Conservation (phyloP, 2,113 vertebrate species). For the Lagopus muta region DNA sequence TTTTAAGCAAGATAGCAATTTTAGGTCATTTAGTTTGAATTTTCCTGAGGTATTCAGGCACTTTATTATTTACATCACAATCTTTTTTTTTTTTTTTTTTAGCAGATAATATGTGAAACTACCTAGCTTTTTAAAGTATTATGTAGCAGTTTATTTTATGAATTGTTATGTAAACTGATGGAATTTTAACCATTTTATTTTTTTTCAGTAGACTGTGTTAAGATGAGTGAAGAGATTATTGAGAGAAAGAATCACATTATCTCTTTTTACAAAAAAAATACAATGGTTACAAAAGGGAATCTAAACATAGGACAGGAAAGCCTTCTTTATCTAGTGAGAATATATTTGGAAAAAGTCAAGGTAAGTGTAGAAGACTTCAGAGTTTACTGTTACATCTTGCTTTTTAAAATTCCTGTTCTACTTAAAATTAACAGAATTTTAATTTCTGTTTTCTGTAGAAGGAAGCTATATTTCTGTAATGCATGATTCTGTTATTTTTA, state of each 20-base stretch:
- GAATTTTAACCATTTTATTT: neutral
- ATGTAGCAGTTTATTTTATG: neutral
- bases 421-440: neutral
- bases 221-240: neutral
- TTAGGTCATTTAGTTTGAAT: neutral
- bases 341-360: neutral
- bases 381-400: neutral
- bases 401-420: neutral
- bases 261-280: slow-evolving; percentile 14
- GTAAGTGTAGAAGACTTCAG: neutral
- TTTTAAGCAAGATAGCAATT: neutral
- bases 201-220: slow-evolving; percentile 8
- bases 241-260: neutral
- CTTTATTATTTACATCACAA: neutral
- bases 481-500: neutral
- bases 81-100: too few species aligned
- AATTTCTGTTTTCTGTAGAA: neutral
- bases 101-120: neutral
- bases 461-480: neutral
- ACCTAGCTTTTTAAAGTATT: neutral
- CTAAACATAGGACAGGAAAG: neutral
- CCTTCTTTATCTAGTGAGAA: neutral
- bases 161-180: neutral
- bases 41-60: neutral
- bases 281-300: neutral